A percentile compares a stretch with the other conserved stretches of the same genome.
Evolutionary conservation across 2,888 invertebrate species (phyloP).

Genomic region (Antitype chi): DNA sequence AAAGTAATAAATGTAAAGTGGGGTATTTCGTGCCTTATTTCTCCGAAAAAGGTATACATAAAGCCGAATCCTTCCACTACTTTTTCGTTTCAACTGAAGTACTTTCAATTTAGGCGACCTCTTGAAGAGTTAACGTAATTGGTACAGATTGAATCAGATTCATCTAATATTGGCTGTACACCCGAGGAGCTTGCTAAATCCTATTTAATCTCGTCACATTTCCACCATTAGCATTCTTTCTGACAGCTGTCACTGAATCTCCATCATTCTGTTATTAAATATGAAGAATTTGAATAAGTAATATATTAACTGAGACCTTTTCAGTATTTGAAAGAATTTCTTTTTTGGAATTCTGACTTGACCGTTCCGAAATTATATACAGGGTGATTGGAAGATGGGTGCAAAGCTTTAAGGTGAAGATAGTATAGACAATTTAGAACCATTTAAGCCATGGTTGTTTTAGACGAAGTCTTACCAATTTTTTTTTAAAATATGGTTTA

Average conservation of each 20-base stretch:
- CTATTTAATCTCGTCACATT: conserved; percentile 17
- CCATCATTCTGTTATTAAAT: conserved; percentile 15
- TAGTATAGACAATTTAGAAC: too few relatives aligned
- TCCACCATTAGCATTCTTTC: conserved; percentile 19
- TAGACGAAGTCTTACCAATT: too few relatives aligned
- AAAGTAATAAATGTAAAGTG: conserved; percentile 1
- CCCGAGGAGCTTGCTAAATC: not conserved
- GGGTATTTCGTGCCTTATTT: not conserved
- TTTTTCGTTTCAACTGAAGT: conserved; percentile 8
- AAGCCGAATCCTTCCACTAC: not conserved
- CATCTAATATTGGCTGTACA: conserved; percentile 24
- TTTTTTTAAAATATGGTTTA: too few relatives aligned
- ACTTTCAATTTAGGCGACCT: conserved; percentile 15
- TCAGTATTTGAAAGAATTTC: not conserved
- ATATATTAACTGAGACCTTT: conserved; percentile 3
- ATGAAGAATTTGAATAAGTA: conserved; percentile 21
- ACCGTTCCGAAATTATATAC: conserved; percentile 2
- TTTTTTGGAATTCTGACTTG: not conserved
- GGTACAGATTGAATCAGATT: conserved; percentile 35
- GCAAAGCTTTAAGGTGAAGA: too few relatives aligned
- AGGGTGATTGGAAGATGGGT: too few relatives aligned
- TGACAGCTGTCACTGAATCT: conserved; percentile 22
- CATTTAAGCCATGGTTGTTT: too few relatives aligned
- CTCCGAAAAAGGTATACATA: conserved; percentile 1
- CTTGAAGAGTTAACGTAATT: conserved; percentile 30